Evolutionary conservation across 1,140 invertebrate species (phyloP).

Genomic region (Hetaerina americana): DNA sequence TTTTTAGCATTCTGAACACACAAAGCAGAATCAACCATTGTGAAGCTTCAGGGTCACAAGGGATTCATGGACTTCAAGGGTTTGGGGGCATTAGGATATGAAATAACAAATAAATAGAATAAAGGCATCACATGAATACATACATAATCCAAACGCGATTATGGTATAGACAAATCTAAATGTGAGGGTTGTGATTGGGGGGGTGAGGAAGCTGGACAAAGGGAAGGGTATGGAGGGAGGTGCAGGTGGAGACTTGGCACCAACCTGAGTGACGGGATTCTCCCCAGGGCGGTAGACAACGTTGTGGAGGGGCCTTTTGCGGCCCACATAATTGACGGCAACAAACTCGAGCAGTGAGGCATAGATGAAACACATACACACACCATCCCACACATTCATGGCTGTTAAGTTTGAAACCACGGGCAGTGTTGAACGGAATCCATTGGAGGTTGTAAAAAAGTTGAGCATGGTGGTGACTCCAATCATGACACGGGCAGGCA

Average conservation of each 20-base stretch:
- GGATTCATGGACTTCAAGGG: neutral
- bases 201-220: no score
- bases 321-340: constrained; percentile 85
- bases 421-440: constrained; percentile 75
- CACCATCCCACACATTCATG: constrained; percentile 93
- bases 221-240: neutral
- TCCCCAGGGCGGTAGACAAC: constrained; percentile 78
- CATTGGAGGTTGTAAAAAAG: constrained; percentile 90
- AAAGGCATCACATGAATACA: neutral
- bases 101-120: neutral
- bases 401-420: constrained; percentile 87
- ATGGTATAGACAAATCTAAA: constrained; percentile 1
- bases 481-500: constrained; percentile 85
- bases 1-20: neutral
- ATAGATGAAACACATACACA: constrained; percentile 94
- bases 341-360: constrained; percentile 86
- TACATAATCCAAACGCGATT: neutral
- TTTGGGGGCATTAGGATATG: neutral
- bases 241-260: constrained; percentile 13
- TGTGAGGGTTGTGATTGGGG: no score
- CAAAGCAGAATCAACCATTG: neutral
- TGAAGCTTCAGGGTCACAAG: neutral
- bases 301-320: constrained; percentile 77
- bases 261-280: constrained; percentile 80
- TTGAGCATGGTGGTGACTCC: constrained; percentile 94